These are phyloP conservation scores for Gadus chalcogrammus DNA, from an alignment of 2,113 vertebrate species.

Conservation along the genomic window DNA sequence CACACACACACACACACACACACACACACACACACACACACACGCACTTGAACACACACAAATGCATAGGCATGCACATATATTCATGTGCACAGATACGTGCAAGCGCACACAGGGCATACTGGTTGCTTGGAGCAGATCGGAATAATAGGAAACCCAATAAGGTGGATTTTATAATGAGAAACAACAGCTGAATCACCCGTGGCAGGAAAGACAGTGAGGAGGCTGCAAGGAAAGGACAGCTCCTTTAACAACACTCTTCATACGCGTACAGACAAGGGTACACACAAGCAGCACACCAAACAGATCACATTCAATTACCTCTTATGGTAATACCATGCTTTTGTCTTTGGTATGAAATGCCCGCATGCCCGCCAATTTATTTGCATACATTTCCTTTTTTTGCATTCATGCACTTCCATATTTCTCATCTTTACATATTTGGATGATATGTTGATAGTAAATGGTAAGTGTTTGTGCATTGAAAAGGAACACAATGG, in stretches of 20 bases:
- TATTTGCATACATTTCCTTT: too few species aligned
- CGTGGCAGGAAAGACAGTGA: conserved; percentile 38
- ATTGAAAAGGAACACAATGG: too few species aligned
- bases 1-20: conserved; percentile 11
- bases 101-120: conserved; percentile 20
- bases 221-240: background rate
- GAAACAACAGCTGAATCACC: conserved; percentile 71
- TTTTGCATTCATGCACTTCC: background rate
- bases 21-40: conserved; percentile 26
- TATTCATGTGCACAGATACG: background rate
- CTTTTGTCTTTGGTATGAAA: background rate
- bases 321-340: too few species aligned
- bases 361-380: too few species aligned
- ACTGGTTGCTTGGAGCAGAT: conserved; percentile 67
- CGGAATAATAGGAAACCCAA: conserved; percentile 72
- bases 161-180: conserved; percentile 71
- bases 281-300: background rate
- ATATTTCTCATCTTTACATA: too few species aligned
- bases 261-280: background rate
- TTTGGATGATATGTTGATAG: too few species aligned
- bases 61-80: conserved; percentile 9
- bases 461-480: background rate
- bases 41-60: conserved; percentile 22
- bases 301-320: too few species aligned
- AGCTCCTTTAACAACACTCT: background rate